A percentile compares a stretch with the other conserved stretches of the same genome.
Conservation (phyloP, 2,888 invertebrate species). For the Cheilosia pagana region DNA sequence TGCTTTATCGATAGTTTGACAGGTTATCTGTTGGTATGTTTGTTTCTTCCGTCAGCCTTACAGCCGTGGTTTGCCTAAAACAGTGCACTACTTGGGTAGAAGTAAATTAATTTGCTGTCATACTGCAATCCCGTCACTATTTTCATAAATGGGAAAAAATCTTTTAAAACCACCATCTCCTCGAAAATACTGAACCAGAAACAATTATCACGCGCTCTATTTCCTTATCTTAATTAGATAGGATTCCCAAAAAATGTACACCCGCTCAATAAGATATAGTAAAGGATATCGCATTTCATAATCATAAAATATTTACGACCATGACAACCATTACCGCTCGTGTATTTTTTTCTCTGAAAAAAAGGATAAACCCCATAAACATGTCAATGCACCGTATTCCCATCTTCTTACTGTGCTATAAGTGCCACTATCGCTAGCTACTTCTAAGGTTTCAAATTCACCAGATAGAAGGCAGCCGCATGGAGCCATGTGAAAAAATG, state of each 20-base stretch:
- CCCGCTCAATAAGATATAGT: conserved; percentile 2
- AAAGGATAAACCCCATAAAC: conserved; percentile 59
- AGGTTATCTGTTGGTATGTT: no score
- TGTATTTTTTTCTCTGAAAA: conserved; percentile 11
- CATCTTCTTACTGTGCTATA: conserved; percentile 3
- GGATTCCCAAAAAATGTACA: conserved; percentile 11
- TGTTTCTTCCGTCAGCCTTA: no score
- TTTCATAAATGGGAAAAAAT: no score
- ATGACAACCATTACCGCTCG: conserved; percentile 17
- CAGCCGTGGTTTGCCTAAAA: no score
- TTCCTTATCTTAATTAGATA: conserved; percentile 27
- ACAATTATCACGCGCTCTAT: background rate
- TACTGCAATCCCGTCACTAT: no score
- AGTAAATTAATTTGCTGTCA: no score
- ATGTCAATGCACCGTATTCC: conserved; percentile 51
- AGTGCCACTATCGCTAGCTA: conserved; percentile 23
- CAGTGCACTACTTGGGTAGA: no score
- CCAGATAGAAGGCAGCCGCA: background rate
- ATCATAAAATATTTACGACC: conserved; percentile 61
- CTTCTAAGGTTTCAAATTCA: conserved; percentile 30
- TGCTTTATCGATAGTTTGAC: no score
- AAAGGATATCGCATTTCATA: conserved; percentile 52
- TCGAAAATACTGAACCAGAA: no score
- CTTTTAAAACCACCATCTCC: no score
- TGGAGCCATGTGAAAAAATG: conserved; percentile 7